These are phyloP conservation scores for Choreutis nemorana DNA, from an alignment of 2,888 invertebrate genomes.

Conservation along the genomic window DNA sequence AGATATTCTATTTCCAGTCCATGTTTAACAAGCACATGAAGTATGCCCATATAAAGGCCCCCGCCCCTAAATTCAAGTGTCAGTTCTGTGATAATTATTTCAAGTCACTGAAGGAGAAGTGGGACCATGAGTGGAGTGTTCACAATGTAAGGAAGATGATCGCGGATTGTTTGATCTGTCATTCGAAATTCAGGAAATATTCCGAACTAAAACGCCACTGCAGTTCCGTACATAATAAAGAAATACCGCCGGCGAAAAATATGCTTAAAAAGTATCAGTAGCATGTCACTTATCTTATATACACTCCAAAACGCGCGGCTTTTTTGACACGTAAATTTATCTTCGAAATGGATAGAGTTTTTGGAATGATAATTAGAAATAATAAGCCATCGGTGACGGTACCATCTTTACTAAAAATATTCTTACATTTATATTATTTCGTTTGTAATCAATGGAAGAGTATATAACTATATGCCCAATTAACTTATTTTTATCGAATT, in stretches of 20 bases:
- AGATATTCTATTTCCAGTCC: constrained; percentile 46
- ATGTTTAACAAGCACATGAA: constrained; percentile 50
- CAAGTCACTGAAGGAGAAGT: constrained; percentile 41
- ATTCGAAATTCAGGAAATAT: constrained; percentile 47
- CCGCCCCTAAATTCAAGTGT: constrained; percentile 28
- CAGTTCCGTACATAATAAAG: constrained; percentile 23
- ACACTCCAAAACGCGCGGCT: no score
- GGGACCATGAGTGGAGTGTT: constrained; percentile 55
- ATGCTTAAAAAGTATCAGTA: constrained; percentile 19
- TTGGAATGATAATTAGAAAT: no score
- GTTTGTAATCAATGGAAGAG: no score
- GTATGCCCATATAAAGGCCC: constrained; percentile 29
- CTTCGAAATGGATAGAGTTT: no score
- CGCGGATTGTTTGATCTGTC: constrained; percentile 44
- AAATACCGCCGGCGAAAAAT: constrained; percentile 34
- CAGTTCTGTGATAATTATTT: constrained; percentile 36
- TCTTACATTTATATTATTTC: no score
- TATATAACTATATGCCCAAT: no score
- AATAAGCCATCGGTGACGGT: no score
- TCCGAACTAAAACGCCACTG: constrained; percentile 45
- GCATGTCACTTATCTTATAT: constrained; percentile 7
- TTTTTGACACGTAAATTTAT: constrained; percentile 2
- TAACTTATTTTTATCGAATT: no score
- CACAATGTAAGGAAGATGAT: constrained; percentile 51
- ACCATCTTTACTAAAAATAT: no score